phyloP scores from a whole-genome alignment of 2,888 invertebrate species.

The Neoaliturus tenellus region DNA sequence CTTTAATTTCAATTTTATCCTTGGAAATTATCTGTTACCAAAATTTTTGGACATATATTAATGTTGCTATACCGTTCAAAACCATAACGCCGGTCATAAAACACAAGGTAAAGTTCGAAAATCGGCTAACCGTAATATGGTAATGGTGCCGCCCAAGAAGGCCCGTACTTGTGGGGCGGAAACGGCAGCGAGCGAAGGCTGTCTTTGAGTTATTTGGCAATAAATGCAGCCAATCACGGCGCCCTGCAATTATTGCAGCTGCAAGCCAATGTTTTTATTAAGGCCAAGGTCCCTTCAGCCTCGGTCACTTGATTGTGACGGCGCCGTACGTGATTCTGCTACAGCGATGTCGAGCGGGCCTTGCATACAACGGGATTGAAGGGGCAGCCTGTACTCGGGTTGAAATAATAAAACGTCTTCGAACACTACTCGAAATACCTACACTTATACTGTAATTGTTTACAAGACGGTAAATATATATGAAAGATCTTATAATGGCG shows the following conservation, averaged over 20 bases:
- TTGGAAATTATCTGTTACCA: too few relatives aligned
- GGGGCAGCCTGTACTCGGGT: too few relatives aligned
- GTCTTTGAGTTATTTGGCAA: slow-evolving; percentile 22
- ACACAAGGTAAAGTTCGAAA: background rate
- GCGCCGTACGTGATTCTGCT: slow-evolving; percentile 34
- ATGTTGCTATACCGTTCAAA: too few relatives aligned
- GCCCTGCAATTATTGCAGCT: slow-evolving; percentile 33
- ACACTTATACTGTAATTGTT: too few relatives aligned
- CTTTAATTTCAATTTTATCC: too few relatives aligned
- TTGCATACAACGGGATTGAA: slow-evolving; percentile 10
- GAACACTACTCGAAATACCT: too few relatives aligned
- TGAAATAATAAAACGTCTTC: too few relatives aligned
- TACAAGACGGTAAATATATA: too few relatives aligned
- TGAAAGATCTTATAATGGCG: too few relatives aligned
- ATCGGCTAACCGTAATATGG: background rate
- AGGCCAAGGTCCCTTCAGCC: slow-evolving; percentile 29
- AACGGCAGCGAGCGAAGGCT: background rate
- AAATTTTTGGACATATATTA: too few relatives aligned
- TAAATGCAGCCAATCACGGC: background rate
- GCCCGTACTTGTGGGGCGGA: background rate
- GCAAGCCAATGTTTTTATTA: slow-evolving; percentile 15
- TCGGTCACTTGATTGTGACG: background rate
- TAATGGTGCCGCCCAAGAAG: background rate
- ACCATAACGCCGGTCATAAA: too few relatives aligned
- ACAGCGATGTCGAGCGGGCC: background rate